A percentile compares a stretch with the other conserved stretches of the same genome.
These are phyloP conservation scores for Eurois occulta DNA, from an alignment of 2,888 invertebrate species.

Conservation along the genomic window DNA sequence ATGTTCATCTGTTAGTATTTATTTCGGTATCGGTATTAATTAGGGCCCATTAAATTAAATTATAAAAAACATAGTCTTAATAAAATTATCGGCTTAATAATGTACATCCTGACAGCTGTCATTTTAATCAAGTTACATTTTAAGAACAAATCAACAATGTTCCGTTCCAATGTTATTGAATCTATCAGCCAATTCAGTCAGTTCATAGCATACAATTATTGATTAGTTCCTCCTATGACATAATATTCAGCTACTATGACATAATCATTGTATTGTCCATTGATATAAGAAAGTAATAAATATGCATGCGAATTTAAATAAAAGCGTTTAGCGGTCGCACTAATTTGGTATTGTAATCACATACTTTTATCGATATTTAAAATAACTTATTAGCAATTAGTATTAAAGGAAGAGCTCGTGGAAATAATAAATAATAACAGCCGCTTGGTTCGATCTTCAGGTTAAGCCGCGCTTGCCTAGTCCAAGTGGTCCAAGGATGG, in stretches of 20 bases:
- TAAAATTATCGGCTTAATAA: not conserved
- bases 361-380: not conserved
- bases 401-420: not conserved
- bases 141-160: too few relatives aligned
- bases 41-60: not conserved
- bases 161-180: not conserved
- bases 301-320: not conserved
- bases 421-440: not conserved
- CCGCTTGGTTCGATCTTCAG: not conserved
- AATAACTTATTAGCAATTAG: not conserved
- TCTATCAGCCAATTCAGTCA: not conserved
- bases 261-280: not conserved
- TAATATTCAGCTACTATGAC: not conserved
- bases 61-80: not conserved
- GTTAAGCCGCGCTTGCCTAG: not conserved
- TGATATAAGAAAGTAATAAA: not conserved
- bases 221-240: not conserved
- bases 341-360: not conserved
- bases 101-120: not conserved
- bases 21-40: not conserved
- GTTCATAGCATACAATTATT: not conserved
- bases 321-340: not conserved
- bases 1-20: not conserved
- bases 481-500: not conserved
- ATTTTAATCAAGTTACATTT: not conserved